Percentiles rank a stretch among this genome's conserved stretches.
These are phyloP conservation scores for Oncopeltus fasciatus DNA, from an alignment of 1,140 invertebrate species.

Conservation along the genomic window DNA sequence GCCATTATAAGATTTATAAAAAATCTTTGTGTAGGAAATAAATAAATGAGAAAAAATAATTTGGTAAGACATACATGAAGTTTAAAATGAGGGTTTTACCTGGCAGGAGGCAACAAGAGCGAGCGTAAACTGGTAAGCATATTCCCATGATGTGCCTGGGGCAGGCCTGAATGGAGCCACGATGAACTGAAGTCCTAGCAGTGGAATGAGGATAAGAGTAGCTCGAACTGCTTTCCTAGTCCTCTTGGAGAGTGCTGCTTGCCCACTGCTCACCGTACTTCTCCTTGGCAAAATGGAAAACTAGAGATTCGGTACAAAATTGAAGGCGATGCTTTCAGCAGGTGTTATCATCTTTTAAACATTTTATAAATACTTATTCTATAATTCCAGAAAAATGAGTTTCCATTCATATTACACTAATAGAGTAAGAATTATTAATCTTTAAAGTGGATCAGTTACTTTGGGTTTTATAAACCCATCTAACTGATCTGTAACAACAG, in stretches of 20 bases:
- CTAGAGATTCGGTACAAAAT: not conserved
- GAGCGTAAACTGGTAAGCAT: constrained; percentile 65
- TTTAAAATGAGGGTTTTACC: constrained; percentile 36
- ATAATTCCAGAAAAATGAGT: too few relatives aligned
- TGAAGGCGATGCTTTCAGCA: too few relatives aligned
- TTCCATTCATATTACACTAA: too few relatives aligned
- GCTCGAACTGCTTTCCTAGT: constrained; percentile 40
- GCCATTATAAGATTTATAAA: too few relatives aligned
- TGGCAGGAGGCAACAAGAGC: constrained; percentile 76
- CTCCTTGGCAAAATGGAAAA: not conserved
- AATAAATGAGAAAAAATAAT: too few relatives aligned
- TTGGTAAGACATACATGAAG: too few relatives aligned
- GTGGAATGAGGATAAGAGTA: constrained; percentile 61
- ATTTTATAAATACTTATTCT: too few relatives aligned
- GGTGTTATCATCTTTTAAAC: too few relatives aligned
- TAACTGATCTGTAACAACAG: too few relatives aligned
- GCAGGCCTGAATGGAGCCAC: constrained; percentile 74
- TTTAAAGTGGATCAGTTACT: too few relatives aligned
- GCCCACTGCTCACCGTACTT: not conserved
- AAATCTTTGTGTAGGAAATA: not conserved
- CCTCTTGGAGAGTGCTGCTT: constrained; percentile 8
- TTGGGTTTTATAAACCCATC: too few relatives aligned
- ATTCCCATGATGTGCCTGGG: constrained; percentile 49
- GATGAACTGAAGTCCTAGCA: constrained; percentile 72
- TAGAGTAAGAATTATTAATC: too few relatives aligned